These are phyloP conservation scores for Baronia brevicornis DNA, from an alignment of 2,888 invertebrate genomes.

Conservation along the genomic window DNA sequence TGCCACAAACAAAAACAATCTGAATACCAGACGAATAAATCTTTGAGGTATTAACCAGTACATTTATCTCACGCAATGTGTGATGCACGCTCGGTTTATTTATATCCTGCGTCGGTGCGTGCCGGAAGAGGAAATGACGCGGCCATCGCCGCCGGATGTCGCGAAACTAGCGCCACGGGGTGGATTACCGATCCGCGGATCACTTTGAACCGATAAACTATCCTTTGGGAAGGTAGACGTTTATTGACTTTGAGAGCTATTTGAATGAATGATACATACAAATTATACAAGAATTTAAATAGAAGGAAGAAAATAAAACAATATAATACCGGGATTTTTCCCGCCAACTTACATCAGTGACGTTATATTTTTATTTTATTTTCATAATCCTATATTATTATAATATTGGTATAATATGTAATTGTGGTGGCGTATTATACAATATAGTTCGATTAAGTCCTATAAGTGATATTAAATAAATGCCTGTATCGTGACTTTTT, in stretches of 20 bases:
- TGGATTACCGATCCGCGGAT: slow-evolving; percentile 22
- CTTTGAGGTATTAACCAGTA: slow-evolving; percentile 46
- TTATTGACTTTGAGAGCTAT: slow-evolving; percentile 7
- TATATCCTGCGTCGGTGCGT: slow-evolving; percentile 41
- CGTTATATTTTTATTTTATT: no score
- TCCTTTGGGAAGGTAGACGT: slow-evolving; percentile 16
- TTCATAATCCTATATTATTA: no score
- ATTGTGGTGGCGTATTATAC: no score
- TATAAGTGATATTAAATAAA: no score
- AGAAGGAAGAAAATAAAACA: no score
- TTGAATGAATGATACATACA: no score
- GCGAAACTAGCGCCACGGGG: slow-evolving; percentile 38
- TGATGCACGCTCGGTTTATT: slow-evolving; percentile 54
- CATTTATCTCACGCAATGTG: slow-evolving; percentile 62
- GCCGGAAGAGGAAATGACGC: slow-evolving; percentile 31
- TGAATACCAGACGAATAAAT: slow-evolving; percentile 37
- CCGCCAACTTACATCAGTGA: no score
- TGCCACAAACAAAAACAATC: slow-evolving; percentile 15
- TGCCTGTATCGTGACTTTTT: no score
- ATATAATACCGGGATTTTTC: no score
- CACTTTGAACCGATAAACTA: slow-evolving; percentile 20
- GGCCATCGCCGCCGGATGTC: slow-evolving; percentile 50
- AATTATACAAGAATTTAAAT: no score
- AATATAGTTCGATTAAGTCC: no score
- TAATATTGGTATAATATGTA: no score